A percentile compares a stretch with the other conserved stretches of the same genome.
Evolutionary conservation across 2,113 vertebrate genomes (phyloP).

Genomic region (Chaetodon auriga): DNA sequence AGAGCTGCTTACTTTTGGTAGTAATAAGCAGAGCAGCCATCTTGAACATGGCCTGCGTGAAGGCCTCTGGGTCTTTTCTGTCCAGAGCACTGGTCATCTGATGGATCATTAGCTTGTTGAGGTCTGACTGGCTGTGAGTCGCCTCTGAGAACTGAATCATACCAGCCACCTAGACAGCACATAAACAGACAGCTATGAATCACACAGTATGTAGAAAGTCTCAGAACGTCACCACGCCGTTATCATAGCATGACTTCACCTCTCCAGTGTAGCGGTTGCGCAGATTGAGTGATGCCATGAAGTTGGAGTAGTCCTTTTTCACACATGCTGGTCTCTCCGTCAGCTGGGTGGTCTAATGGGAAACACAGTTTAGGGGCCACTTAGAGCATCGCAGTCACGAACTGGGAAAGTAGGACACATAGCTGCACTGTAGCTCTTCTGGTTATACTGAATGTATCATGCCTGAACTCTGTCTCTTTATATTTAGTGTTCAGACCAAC

Average conservation of each 20-base stretch:
- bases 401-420: not conserved
- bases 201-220: not conserved
- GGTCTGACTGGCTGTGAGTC: conserved; percentile 89
- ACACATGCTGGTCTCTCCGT: conserved; percentile 95
- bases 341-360: conserved; percentile 88
- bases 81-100: conserved; percentile 90
- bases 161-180: conserved; percentile 88
- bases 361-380: conserved; percentile 24
- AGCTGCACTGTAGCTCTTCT: conserved; percentile 34
- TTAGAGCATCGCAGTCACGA: conserved; percentile 1
- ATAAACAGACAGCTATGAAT: not conserved
- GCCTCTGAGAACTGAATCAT: conserved; percentile 94
- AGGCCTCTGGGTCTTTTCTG: conserved; percentile 84
- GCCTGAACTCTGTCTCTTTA: conserved; percentile 54
- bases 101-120: conserved; percentile 92
- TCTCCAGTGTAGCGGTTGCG: conserved; percentile 97
- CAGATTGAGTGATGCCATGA: conserved; percentile 97
- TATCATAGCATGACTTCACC: conserved; percentile 74
- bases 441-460: conserved; percentile 39
- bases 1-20: conserved; percentile 87
- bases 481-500: conserved; percentile 76
- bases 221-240: not conserved
- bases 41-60: conserved; percentile 96
- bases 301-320: conserved; percentile 98
- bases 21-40: conserved; percentile 95